A percentile compares a stretch with the other conserved stretches of the same genome.
Conservation (phyloP, 2,113 vertebrate species). For the Nanger granti region DNA sequence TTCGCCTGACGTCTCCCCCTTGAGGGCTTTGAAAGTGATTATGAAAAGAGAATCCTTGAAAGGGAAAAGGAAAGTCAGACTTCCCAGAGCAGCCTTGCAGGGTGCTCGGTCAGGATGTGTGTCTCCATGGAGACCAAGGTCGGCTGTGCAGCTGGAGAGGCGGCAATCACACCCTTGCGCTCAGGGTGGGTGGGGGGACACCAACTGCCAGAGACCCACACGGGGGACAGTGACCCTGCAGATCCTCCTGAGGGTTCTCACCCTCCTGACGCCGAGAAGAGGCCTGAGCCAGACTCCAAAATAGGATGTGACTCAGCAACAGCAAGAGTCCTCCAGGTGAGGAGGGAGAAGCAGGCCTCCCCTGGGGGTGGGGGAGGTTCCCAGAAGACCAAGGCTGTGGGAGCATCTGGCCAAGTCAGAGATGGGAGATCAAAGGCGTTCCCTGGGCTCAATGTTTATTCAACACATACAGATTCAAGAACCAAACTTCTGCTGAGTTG, state of each 20-base stretch:
- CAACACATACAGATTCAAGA: background rate
- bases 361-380: background rate
- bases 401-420: background rate
- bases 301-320: background rate
- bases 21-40: background rate
- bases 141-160: background rate
- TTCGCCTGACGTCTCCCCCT: background rate
- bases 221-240: background rate
- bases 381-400: background rate
- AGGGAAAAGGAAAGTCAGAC: background rate
- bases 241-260: background rate
- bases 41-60: background rate
- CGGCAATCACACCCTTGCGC: rapidly evolving
- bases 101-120: rapidly evolving
- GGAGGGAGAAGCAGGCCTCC: background rate
- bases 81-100: background rate
- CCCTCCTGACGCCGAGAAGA: rapidly evolving
- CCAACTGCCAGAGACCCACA: rapidly evolving
- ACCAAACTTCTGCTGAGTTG: background rate
- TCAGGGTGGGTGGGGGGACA: rapidly evolving
- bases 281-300: background rate
- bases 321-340: rapidly evolving
- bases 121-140: slow-evolving; percentile 57
- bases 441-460: background rate
- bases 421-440: background rate